These are phyloP conservation scores for Muscina levida DNA, from an alignment of 2,888 invertebrate genomes.

Conservation along the genomic window DNA sequence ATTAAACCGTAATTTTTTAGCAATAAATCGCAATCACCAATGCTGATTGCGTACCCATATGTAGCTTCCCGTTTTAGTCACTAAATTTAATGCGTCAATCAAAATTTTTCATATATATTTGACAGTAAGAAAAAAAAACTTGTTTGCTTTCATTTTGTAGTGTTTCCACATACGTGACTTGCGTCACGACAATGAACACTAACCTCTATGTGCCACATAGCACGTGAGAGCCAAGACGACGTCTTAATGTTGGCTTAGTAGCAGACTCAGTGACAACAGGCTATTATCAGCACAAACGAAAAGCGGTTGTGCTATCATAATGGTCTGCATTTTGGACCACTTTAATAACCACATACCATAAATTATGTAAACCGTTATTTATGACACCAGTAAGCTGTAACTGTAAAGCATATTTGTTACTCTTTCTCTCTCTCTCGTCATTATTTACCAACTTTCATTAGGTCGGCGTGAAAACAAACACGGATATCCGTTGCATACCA, in stretches of 20 bases:
- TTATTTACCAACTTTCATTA: slow-evolving; percentile 16
- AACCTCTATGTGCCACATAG: too few relatives aligned
- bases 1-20: neutral
- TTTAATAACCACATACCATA: slow-evolving; percentile 21
- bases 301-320: too few relatives aligned
- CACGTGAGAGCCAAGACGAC: too few relatives aligned
- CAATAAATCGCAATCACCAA: too few relatives aligned
- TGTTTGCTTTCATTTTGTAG: slow-evolving; percentile 11
- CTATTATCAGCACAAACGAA: too few relatives aligned
- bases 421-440: neutral
- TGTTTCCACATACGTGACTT: slow-evolving; percentile 51
- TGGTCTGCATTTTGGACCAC: too few relatives aligned
- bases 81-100: too few relatives aligned
- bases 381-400: neutral
- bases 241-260: too few relatives aligned
- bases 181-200: slow-evolving; percentile 37
- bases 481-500: slow-evolving; percentile 61
- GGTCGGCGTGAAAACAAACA: slow-evolving; percentile 26
- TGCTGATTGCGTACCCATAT: neutral
- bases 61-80: neutral
- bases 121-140: slow-evolving; percentile 13
- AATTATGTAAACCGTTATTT: slow-evolving; percentile 50
- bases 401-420: too few relatives aligned
- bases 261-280: too few relatives aligned
- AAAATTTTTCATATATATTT: slow-evolving; percentile 8